These are phyloP conservation scores for Chymomyza amoena DNA, from an alignment of 2,888 invertebrate species.

Conservation along the genomic window DNA sequence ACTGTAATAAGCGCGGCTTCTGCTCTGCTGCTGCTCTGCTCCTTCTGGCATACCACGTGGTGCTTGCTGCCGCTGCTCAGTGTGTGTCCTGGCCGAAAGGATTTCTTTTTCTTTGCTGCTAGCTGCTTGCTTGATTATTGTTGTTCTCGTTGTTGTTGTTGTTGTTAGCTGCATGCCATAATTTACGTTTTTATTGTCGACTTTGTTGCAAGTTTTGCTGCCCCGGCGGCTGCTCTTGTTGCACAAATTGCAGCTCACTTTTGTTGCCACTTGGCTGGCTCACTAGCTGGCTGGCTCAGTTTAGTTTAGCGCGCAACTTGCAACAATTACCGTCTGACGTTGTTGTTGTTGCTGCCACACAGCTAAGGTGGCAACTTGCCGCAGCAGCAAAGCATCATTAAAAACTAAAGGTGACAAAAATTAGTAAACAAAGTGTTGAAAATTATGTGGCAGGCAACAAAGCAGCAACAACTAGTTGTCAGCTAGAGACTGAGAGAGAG, in stretches of 20 bases:
- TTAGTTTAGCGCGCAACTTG: slow-evolving; percentile 20
- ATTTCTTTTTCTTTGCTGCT: slow-evolving; percentile 38
- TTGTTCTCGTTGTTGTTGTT: slow-evolving; percentile 1
- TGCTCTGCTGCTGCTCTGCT: not conserved
- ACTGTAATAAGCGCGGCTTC: slow-evolving; percentile 63
- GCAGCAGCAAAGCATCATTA: slow-evolving; percentile 66
- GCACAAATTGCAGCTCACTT: slow-evolving; percentile 71
- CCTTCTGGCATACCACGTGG: not conserved
- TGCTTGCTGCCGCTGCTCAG: slow-evolving; percentile 35
- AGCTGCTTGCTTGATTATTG: not conserved
- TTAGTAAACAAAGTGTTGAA: slow-evolving; percentile 73
- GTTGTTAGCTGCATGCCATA: slow-evolving; percentile 17
- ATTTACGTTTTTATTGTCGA: slow-evolving; percentile 35
- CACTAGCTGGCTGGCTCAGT: slow-evolving; percentile 9
- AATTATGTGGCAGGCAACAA: slow-evolving; percentile 59
- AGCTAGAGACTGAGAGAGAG: not conserved
- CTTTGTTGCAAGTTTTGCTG: slow-evolving; percentile 37
- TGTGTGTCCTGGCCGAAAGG: slow-evolving; percentile 66
- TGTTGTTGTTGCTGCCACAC: slow-evolving; percentile 8
- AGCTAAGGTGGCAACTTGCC: slow-evolving; percentile 8
- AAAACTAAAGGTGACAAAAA: slow-evolving; percentile 72
- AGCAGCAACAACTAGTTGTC: not conserved
- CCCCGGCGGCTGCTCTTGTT: slow-evolving; percentile 46
- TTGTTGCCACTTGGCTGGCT: slow-evolving; percentile 58
- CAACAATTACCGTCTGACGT: slow-evolving; percentile 61